phyloP scores from a whole-genome alignment of 1,140 invertebrate genomes.

The Microplitis demolitor region DNA sequence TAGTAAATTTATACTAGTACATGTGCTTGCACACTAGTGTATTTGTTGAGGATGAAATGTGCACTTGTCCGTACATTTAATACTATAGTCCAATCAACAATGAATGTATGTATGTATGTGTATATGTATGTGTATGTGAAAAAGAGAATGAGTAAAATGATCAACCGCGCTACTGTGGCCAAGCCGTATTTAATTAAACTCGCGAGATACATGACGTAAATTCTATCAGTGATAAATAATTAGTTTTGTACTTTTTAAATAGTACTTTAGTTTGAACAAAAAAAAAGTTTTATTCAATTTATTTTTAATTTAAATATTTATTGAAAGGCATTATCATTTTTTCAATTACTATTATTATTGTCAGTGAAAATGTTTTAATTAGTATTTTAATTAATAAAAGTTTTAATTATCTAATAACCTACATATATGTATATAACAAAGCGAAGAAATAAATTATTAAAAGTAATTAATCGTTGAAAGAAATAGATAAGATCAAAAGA shows the following conservation, averaged over 20 bases:
- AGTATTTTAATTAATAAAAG: too few species aligned
- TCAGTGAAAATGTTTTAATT: too few species aligned
- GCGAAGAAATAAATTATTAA: too few species aligned
- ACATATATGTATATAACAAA: too few species aligned
- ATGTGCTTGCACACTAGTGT: neutral
- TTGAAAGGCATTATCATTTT: neutral
- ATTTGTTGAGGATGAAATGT: slow-evolving; percentile 14
- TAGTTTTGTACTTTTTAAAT: slow-evolving; percentile 28
- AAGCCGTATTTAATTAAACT: slow-evolving; percentile 45
- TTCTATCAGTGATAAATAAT: slow-evolving; percentile 47
- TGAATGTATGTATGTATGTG: neutral
- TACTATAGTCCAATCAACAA: too few species aligned
- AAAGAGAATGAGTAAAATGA: slow-evolving; percentile 9
- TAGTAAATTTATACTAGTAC: too few species aligned
- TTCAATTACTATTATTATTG: too few species aligned
- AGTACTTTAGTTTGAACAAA: neutral
- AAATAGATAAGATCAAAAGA: too few species aligned
- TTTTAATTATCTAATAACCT: too few species aligned
- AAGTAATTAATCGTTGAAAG: too few species aligned
- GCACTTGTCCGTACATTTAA: neutral
- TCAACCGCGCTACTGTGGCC: slow-evolving; percentile 27
- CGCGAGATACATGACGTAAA: slow-evolving; percentile 42
- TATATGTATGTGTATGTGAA: neutral
- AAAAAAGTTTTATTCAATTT: neutral
- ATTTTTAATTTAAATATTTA: neutral